Conservation (phyloP, 1,140 invertebrate genomes). For the Megathymus violae region DNA sequence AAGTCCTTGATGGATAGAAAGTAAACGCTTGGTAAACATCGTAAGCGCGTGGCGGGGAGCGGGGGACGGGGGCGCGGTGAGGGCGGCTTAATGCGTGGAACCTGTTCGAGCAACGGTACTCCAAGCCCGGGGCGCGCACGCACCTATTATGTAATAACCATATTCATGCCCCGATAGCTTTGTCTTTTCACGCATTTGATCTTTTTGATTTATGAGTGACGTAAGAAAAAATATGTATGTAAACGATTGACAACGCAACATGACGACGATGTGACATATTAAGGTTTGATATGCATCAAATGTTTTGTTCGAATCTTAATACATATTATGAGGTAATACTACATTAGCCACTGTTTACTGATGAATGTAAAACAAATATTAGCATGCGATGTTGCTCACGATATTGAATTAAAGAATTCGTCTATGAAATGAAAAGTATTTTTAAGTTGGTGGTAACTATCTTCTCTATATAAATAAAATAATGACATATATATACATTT, state of each 20-base stretch:
- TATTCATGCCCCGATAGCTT: constrained; percentile 69
- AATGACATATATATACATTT: no score
- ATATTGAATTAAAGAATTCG: no score
- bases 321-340: no score
- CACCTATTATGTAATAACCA: constrained; percentile 79
- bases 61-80: constrained; percentile 26
- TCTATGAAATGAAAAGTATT: no score
- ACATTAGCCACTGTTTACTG: no score
- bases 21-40: constrained; percentile 70
- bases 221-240: neutral
- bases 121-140: constrained; percentile 64
- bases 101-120: constrained; percentile 78
- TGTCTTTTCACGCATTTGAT: constrained; percentile 36
- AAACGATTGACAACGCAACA: neutral
- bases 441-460: no score
- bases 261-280: neutral
- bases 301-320: no score
- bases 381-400: no score
- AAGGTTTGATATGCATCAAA: no score
- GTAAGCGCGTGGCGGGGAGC: constrained; percentile 48
- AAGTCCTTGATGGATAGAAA: constrained; percentile 79
- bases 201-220: constrained; percentile 15
- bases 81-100: constrained; percentile 55
- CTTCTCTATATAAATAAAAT: no score
- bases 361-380: no score